Percentiles rank a stretch among this genome's conserved stretches.
These are phyloP conservation scores for Bergia sp. DNA, from an alignment of 92 coral and sea anemone genomes.

Conservation along the genomic window DNA sequence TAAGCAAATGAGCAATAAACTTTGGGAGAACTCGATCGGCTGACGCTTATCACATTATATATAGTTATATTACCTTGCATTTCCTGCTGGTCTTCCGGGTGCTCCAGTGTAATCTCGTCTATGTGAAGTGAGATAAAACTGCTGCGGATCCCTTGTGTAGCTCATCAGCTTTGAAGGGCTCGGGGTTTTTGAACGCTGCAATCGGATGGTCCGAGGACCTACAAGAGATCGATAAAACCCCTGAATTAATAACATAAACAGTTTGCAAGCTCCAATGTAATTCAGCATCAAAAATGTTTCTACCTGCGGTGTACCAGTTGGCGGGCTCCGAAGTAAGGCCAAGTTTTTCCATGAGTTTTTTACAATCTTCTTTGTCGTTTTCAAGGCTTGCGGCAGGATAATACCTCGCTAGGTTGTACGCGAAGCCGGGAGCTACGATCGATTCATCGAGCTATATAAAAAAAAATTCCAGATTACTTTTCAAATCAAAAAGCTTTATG, in stretches of 20 bases:
- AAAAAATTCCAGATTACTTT: neutral
- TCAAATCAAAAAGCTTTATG: neutral
- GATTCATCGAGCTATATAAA: conserved; percentile 65
- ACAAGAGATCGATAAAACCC: neutral
- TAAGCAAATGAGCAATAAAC: conserved; percentile 41
- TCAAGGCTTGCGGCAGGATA: conserved; percentile 59
- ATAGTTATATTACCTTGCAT: conserved; percentile 67
- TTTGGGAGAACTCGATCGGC: too few relatives aligned
- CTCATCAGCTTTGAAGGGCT: conserved; percentile 68
- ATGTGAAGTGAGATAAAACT: conserved; percentile 83
- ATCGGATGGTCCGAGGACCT: conserved; percentile 35
- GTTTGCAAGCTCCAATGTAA: neutral
- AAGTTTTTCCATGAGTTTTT: conserved; percentile 77
- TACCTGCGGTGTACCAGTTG: conserved; percentile 85
- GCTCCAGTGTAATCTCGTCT: conserved; percentile 77
- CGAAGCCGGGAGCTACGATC: conserved; percentile 76
- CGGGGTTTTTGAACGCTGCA: conserved; percentile 53
- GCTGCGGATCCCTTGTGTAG: conserved; percentile 72
- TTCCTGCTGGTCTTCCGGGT: conserved; percentile 74
- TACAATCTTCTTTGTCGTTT: conserved; percentile 67
- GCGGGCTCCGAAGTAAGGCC: conserved; percentile 75
- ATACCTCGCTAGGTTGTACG: conserved; percentile 81
- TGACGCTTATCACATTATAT: too few relatives aligned
- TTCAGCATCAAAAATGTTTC: neutral
- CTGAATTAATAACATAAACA: neutral